Evolutionary conservation across 2,888 invertebrate genomes (phyloP).

Genomic region (Selenia dentaria): DNA sequence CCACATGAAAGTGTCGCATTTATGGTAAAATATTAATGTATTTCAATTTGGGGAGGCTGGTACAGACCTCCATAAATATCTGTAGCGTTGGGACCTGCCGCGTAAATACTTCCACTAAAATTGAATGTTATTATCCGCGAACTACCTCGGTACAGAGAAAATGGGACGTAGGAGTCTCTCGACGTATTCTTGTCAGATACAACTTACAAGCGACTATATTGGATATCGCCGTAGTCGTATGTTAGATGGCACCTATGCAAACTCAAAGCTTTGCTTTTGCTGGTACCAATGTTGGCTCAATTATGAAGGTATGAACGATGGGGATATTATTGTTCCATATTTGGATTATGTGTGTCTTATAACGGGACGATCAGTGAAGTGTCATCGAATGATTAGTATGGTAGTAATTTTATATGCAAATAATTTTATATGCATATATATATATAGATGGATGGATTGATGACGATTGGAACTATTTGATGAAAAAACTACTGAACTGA

Average conservation of each 20-base stretch:
- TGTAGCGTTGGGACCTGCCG: slow-evolving; percentile 66
- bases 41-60: slow-evolving; percentile 82
- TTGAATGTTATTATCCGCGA: slow-evolving; percentile 78
- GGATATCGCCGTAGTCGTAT: slow-evolving; percentile 17
- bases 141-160: slow-evolving; percentile 51
- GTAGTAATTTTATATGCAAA: too few relatives aligned
- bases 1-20: slow-evolving; percentile 82
- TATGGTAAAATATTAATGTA: slow-evolving; percentile 85
- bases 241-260: neutral
- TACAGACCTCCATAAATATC: slow-evolving; percentile 83
- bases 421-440: too few relatives aligned
- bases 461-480: too few relatives aligned
- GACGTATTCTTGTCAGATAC: slow-evolving; percentile 41
- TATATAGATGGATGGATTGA: too few relatives aligned
- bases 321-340: too few relatives aligned
- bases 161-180: slow-evolving; percentile 30
- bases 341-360: too few relatives aligned
- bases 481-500: too few relatives aligned
- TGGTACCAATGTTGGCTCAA: too few relatives aligned
- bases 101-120: slow-evolving; percentile 80
- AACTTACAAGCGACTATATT: slow-evolving; percentile 34
- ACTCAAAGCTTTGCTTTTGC: too few relatives aligned
- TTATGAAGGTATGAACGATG: too few relatives aligned
- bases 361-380: too few relatives aligned
- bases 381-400: too few relatives aligned